These are phyloP conservation scores for Megaustenia siamemsis DNA, from an alignment of 2,888 invertebrate genomes.

Conservation along the genomic window DNA sequence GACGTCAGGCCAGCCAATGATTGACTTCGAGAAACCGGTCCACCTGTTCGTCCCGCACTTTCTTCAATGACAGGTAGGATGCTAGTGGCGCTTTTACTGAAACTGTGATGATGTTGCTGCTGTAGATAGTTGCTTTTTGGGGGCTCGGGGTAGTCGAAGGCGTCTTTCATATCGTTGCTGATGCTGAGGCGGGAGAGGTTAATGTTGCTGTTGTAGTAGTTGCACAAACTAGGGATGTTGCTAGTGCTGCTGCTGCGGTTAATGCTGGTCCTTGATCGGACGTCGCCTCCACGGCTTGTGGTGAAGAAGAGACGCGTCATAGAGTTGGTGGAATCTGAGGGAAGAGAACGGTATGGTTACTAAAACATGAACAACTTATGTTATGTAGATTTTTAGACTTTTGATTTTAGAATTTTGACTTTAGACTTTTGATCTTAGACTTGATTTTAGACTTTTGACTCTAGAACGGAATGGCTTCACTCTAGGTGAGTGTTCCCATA, in stretches of 20 bases:
- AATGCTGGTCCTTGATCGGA: constrained; percentile 11
- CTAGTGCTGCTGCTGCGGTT: constrained; percentile 28
- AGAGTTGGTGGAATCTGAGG: constrained; percentile 57
- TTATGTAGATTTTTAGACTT: background rate
- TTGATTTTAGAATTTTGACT: too few species aligned
- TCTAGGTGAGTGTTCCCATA: too few species aligned
- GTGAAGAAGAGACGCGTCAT: constrained; percentile 59
- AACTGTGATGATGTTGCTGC: constrained; percentile 2
- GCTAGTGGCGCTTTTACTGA: constrained; percentile 41
- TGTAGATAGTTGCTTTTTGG: constrained; percentile 17
- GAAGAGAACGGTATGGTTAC: background rate
- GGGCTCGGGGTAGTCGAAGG: constrained; percentile 35
- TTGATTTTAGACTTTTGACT: background rate
- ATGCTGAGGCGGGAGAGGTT: background rate
- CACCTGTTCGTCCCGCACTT: constrained; percentile 45
- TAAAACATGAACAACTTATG: background rate
- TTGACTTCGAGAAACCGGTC: constrained; percentile 69
- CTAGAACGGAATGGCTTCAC: too few species aligned
- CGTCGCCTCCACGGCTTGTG: constrained; percentile 32
- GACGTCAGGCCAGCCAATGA: constrained; percentile 72
- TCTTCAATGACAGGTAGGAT: constrained; percentile 57
- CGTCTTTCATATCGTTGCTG: background rate
- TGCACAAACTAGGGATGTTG: constrained; percentile 24
- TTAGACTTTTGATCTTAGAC: background rate
- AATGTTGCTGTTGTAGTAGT: background rate